A percentile compares a stretch with the other conserved stretches of the same genome.
Evolutionary conservation across 1,140 invertebrate species (phyloP).

Genomic region (Formica selysi): DNA sequence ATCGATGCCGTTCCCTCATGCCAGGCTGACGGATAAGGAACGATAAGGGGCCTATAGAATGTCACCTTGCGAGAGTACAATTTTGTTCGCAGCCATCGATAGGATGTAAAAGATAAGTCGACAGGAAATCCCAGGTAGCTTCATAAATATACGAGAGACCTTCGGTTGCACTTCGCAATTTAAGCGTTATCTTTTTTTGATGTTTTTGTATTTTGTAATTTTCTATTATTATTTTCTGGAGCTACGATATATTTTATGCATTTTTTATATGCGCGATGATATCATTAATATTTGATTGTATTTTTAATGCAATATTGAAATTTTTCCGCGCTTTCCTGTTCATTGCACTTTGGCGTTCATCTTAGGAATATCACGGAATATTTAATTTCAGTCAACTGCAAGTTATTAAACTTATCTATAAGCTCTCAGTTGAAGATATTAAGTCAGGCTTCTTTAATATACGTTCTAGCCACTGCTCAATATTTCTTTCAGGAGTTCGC

Average conservation of each 20-base stretch:
- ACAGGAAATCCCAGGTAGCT: not conserved
- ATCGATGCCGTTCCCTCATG: not conserved
- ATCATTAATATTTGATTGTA: not conserved
- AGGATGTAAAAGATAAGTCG: slow-evolving; percentile 43
- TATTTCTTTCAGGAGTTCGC: slow-evolving; percentile 12
- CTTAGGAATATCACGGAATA: not conserved
- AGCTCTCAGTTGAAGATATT: slow-evolving; percentile 32
- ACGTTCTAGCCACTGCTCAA: not conserved
- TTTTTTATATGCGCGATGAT: not conserved
- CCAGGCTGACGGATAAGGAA: slow-evolving; percentile 47
- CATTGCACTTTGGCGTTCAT: not conserved
- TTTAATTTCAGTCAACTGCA: slow-evolving; percentile 35
- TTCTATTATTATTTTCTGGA: not conserved
- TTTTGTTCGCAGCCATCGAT: slow-evolving; percentile 47
- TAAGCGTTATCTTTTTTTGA: not conserved
- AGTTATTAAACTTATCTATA: not conserved
- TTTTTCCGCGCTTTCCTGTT: not conserved
- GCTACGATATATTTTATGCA: not conserved
- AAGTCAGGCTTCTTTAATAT: slow-evolving; percentile 16
- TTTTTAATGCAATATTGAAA: slow-evolving; percentile 5
- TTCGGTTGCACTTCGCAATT: slow-evolving; percentile 28
- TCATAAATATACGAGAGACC: slow-evolving; percentile 11
- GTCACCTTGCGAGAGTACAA: slow-evolving; percentile 45
- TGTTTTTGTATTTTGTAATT: not conserved
- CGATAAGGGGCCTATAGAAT: slow-evolving; percentile 31